phyloP scores from a whole-genome alignment of 1,140 invertebrate genomes.

The Leptinotarsa lineolata region DNA sequence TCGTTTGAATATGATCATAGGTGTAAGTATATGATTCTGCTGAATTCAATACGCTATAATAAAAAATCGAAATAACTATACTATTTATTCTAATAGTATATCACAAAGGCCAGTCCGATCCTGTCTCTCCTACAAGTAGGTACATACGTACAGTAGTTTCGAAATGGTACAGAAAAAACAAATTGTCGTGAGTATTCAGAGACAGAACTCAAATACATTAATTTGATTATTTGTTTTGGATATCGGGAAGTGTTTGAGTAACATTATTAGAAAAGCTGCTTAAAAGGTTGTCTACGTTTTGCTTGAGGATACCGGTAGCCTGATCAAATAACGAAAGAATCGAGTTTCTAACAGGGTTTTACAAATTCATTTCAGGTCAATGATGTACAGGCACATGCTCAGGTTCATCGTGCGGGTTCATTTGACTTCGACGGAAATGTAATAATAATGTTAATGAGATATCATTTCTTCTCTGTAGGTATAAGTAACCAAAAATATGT shows the following conservation, averaged over 20 bases:
- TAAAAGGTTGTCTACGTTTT: constrained; percentile 18
- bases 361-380: constrained; percentile 20
- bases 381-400: neutral
- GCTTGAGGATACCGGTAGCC: constrained; percentile 21
- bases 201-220: constrained; percentile 20
- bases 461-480: too few species aligned
- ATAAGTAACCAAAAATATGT: too few species aligned
- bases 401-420: neutral
- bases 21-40: too few species aligned
- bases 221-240: constrained; percentile 6
- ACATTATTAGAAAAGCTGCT: constrained; percentile 23
- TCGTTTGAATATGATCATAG: too few species aligned
- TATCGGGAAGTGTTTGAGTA: constrained; percentile 19
- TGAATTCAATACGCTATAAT: too few species aligned
- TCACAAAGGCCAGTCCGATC: too few species aligned
- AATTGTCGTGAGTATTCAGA: constrained; percentile 14
- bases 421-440: too few species aligned
- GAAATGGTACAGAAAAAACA: constrained; percentile 3
- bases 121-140: too few species aligned
- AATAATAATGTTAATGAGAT: too few species aligned
- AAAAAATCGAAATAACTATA: too few species aligned
- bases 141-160: neutral
- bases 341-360: constrained; percentile 21
- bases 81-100: too few species aligned
- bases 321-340: constrained; percentile 17